Conservation (phyloP, 2,797 vertebrate genomes). For the Uromys caudimaculatus region DNA sequence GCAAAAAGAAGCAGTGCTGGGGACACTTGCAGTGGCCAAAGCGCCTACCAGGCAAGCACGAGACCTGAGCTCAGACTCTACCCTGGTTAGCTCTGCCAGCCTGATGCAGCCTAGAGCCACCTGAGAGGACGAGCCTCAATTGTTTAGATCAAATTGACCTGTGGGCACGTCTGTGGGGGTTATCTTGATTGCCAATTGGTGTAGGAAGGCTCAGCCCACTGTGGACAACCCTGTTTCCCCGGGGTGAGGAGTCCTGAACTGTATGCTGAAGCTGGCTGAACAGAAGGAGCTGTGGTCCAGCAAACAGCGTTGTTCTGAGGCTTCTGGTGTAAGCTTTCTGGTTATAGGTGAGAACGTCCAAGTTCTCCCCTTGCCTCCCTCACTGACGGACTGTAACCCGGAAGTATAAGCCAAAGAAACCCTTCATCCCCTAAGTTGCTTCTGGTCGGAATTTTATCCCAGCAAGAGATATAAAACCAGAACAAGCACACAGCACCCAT, state of each 20-base stretch:
- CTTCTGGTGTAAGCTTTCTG: not conserved
- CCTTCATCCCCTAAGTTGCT: not conserved
- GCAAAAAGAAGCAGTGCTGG: not conserved
- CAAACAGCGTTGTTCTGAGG: not conserved
- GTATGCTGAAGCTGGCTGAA: not conserved
- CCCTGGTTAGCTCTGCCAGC: not conserved
- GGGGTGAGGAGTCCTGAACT: not conserved
- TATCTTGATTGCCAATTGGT: not conserved
- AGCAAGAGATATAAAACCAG: not conserved
- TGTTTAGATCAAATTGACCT: not conserved
- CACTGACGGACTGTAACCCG: not conserved
- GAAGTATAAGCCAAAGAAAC: not conserved
- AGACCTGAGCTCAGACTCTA: not conserved
- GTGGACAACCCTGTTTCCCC: not conserved
- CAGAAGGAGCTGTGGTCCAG: no score
- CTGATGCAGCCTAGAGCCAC: not conserved
- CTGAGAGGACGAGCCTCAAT: not conserved
- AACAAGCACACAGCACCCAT: not conserved
- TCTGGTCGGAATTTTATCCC: not conserved
- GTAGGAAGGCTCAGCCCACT: not conserved
- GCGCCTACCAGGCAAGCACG: rapidly evolving
- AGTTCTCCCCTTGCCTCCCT: no score
- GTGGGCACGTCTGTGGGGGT: not conserved
- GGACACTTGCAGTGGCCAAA: rapidly evolving
- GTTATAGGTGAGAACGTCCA: no score